Evolutionary conservation across 2,797 vertebrate species (phyloP), one percentile per base, ranked within the genome.

Genomic region (Sebastolobus alascanus): DNA sequence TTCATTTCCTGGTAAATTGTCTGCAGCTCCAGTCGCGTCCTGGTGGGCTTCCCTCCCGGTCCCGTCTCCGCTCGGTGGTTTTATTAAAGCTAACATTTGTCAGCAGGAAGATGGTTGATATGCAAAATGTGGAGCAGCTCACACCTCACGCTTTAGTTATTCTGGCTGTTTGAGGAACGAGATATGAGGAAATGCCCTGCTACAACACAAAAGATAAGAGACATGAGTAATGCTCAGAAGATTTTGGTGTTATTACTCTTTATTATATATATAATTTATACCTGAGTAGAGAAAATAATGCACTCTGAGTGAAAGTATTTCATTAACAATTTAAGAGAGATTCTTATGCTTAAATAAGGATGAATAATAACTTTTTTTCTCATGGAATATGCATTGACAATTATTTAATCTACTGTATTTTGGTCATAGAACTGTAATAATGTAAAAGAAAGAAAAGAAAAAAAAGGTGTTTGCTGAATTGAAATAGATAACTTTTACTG

Each of bases 131-230:
- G 95, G 83, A 85, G 88, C 96, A 89, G 91, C 94, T 95, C 87
- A 80, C 92, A 91, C 95, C 95, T 96, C 94, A 90, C 91, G 93
- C 95, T 95, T 96, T 93, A 94, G 96, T 95, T 93, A 90, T 89
- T 89, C 89, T 86, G 89, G 85, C 87, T 92, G 90, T 90, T 91
- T 91, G 85, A 93, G 91, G 93, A 94, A 94, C 93, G 92, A 95
- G 93, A 93, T 96, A 96, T 95, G 93, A 94, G 93, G 95, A 93
- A 73, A 95, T 91, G 95, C 95, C 91, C 94, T 95, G 95, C 93
- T 97, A 93, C 14, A 67, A 95, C 97, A 96, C 90, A 94, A 96
- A 96, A 96, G 98, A 97, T 98, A 97, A 96, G 95, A 96, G 85
- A 88, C 90, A 93, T 95, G 95, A 96, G 89, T 95, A 93, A 96